Evolutionary conservation across 2,888 invertebrate genomes (phyloP), one percentile per base, ranked within the genome.

Genomic region (Oxystoma pomonae): DNA sequence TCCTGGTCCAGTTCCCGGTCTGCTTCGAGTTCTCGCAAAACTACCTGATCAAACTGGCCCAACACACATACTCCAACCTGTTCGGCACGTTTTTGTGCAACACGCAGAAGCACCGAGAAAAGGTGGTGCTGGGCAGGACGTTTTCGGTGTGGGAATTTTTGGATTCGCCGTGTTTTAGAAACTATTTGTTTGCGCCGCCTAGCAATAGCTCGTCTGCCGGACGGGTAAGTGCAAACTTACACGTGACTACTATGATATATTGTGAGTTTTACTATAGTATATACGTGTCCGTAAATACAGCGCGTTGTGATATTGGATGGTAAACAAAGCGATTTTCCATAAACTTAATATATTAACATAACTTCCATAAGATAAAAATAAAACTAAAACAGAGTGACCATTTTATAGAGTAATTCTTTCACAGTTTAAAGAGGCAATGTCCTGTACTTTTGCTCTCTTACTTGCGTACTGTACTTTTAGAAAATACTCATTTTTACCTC

Each of bases 81-180:
- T 98, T 96, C 83, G 98, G 98, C 71, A 97, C 96, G 72, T 98
- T 98, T 84, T 85, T 98, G 70, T 96, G 94, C 82, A 97, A 98
- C 85, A 87, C 90, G 52, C 82, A 86, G 59, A 87, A 88, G 72
- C 92, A 93, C 80, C 86, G 94, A 51, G 78, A 85, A 68, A 85
- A 88, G 35, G 63, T 71, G 61, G 86, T 89, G 65, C 81, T 83
- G 59, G 89, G 89, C 67, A 83, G 86, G 69, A 88, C 90, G 2
- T 91, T 92, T 77, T 91, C 92, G 17, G 91, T 96, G 61, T 98
- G 97, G 97, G 88, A 88, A 64, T 90, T 96, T 78, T 83, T 97
- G 67, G 87, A 87, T 65, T 87, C 88, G 64, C 85, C 87, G 49
- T 87, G 89, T 71, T 96, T 95, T 80, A 84, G 87, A 73, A 97